phyloP scores from a whole-genome alignment of 2,888 invertebrate genomes.

The Metellina segmentata region DNA sequence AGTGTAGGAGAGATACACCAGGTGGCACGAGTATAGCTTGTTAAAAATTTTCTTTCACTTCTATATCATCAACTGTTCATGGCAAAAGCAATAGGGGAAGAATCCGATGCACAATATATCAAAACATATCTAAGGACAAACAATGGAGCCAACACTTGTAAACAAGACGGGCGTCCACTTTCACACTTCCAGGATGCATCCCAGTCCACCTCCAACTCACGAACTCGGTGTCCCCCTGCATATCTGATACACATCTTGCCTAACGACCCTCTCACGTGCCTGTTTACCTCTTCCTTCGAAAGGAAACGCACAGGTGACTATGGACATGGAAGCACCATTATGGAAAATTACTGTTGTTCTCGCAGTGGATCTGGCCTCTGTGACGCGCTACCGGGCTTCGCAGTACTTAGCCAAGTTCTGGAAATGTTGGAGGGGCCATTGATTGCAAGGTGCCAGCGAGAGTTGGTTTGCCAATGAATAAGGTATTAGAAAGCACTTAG shows the following conservation, averaged over 20 bases:
- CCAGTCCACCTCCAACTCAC: slow-evolving; percentile 7
- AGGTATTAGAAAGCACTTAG: neutral
- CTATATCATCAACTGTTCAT: too few species aligned
- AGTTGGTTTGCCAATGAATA: neutral
- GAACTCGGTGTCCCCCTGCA: too few species aligned
- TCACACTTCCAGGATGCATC: slow-evolving; percentile 68
- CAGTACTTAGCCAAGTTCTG: too few species aligned
- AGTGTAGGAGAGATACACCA: too few species aligned
- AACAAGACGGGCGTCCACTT: slow-evolving; percentile 60
- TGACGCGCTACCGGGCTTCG: neutral
- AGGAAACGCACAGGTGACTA: neutral
- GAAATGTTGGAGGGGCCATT: neutral
- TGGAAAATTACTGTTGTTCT: neutral
- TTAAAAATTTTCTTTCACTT: too few species aligned
- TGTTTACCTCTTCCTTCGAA: neutral
- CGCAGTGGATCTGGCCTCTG: neutral
- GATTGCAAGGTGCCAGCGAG: neutral
- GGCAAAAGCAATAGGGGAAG: too few species aligned
- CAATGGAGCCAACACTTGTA: slow-evolving; percentile 25
- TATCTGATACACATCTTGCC: too few species aligned
- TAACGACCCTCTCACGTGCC: neutral
- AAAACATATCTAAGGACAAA: neutral
- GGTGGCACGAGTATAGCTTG: too few species aligned
- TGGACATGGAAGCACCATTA: neutral
- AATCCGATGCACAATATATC: too few species aligned